These are phyloP conservation scores for Nymphalis polychloros DNA, from an alignment of 2,888 invertebrate species.

Conservation along the genomic window DNA sequence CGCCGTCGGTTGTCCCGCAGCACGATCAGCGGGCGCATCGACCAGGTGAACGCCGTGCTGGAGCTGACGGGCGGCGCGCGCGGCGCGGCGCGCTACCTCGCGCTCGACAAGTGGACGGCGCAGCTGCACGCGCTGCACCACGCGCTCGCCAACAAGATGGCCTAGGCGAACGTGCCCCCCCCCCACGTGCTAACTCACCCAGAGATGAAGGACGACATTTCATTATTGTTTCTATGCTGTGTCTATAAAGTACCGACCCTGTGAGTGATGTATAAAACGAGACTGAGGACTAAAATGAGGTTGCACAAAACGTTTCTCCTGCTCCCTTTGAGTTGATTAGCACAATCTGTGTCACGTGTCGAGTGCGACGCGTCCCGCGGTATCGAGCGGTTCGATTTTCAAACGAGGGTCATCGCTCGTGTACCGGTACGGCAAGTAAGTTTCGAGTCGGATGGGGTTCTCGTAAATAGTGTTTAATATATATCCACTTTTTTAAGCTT, in stretches of 20 bases:
- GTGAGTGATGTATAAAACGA: too few species aligned
- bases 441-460: too few species aligned
- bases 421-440: neutral
- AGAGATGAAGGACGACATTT: too few species aligned
- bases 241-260: too few species aligned
- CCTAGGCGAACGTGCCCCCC: slow-evolving; percentile 61
- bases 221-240: too few species aligned
- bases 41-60: slow-evolving; percentile 96
- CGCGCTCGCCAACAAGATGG: slow-evolving; percentile 97
- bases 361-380: neutral
- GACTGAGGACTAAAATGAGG: too few species aligned
- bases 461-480: too few species aligned
- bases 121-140: slow-evolving; percentile 93
- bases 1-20: slow-evolving; percentile 68
- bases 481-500: too few species aligned
- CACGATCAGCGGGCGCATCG: slow-evolving; percentile 92
- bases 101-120: slow-evolving; percentile 97
- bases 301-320: too few species aligned
- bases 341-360: neutral
- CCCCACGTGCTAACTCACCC: too few species aligned
- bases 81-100: slow-evolving; percentile 92
- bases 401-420: neutral
- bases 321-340: too few species aligned
- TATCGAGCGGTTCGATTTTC: too few species aligned
- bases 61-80: slow-evolving; percentile 91